Evolutionary conservation across 2,113 vertebrate species (phyloP).

Genomic region (Ageneiosus marmoratus): DNA sequence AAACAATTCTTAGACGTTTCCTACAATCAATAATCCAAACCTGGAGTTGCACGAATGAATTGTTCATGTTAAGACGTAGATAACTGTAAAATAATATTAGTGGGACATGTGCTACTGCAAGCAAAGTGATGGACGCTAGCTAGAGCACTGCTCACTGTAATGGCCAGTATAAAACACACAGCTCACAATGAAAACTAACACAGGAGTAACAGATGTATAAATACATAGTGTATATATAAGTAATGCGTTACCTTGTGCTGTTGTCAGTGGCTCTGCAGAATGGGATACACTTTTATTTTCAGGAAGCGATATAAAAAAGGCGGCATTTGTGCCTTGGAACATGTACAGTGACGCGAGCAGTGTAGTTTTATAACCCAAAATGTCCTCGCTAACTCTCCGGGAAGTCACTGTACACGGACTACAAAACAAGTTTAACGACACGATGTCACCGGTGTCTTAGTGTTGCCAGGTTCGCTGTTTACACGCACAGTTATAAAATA

Average conservation of each 20-base stretch:
- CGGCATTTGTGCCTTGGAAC: neutral
- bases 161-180: neutral
- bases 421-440: slow-evolving; percentile 36
- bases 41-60: neutral
- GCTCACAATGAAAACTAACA: neutral
- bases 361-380: slow-evolving; percentile 19
- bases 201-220: no score
- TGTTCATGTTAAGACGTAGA: neutral
- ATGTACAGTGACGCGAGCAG: neutral
- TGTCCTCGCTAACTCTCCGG: neutral
- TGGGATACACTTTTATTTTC: neutral
- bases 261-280: neutral
- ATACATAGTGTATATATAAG: neutral
- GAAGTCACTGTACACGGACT: neutral
- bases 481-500: no score
- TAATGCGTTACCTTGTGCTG: slow-evolving; percentile 8
- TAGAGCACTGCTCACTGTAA: neutral
- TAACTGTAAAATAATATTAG: neutral
- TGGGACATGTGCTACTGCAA: neutral
- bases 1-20: neutral
- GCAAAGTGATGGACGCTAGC: neutral
- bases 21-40: neutral
- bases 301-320: slow-evolving; percentile 10
- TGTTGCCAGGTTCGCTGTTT: slow-evolving; percentile 24
- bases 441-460: neutral